Base-by-base conservation (phyloP, 1,140 invertebrate genomes). In the Medauroidea extradentata region DNA sequence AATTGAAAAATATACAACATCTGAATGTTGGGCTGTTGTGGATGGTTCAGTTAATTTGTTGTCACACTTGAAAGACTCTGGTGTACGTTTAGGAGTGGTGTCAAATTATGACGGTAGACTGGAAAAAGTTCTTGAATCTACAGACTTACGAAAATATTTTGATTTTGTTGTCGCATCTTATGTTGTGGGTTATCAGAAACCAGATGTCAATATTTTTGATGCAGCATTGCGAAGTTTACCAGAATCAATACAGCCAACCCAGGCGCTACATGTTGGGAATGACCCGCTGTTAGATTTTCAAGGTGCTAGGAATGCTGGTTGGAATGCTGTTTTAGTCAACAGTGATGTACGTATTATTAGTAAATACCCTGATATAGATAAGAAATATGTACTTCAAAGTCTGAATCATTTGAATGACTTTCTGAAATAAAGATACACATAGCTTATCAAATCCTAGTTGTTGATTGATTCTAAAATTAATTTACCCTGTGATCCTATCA, bases 51-150 rank as follows among this genome's bases (percentile, higher is more conserved):
- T 79, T 2, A 79, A 85, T 25, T 71, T 91, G 29, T 75, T 95
- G 1, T 71, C 82, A 27, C 78, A 80, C 59, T 68, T 90, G 14
- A 78, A 75, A 53, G 65, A 70, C 23, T 69, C 71, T 19, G 65
- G 73, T 41, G 65, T 86, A 13, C 66, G 75, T 3, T 61, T 95
- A 21, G 93, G 92, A 16, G 82, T 93, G 0, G 86, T 96, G 63
- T 93, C 91, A 13, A 96, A 96, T 76, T 93, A 89, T 78, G 93
- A 96, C 76, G 85, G 89, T 46, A 79, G 91, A 53, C 74, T 96
- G 1, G 75, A 85, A 50, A 74, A 75, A 2, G 81, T 94, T 55
- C 74, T 96, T 23, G 53, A 70, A 2, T 83, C 83, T 60, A 76
- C 85, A 11, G 81, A 81, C 23, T 71, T 95, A 4, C 67, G 76